Conservation (phyloP, 2,113 vertebrate genomes). For the Sander lucioperca region DNA sequence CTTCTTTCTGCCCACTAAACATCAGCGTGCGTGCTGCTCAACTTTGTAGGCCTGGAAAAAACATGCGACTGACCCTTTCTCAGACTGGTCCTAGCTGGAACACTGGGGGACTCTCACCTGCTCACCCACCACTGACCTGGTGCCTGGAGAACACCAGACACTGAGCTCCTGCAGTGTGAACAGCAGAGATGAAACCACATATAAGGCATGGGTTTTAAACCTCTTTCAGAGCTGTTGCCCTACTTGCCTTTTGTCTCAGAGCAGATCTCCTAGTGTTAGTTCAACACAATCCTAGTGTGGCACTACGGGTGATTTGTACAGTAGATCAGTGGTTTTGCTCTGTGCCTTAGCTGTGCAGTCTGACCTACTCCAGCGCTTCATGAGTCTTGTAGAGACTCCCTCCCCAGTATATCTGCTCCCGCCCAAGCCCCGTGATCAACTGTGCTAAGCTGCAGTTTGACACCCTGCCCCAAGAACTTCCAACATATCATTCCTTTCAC, state of each 20-base stretch:
- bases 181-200: slow-evolving; percentile 59
- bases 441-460: slow-evolving; percentile 32
- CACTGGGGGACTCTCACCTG: slow-evolving; percentile 13
- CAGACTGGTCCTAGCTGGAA: slow-evolving; percentile 35
- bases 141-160: slow-evolving; percentile 19
- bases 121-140: slow-evolving; percentile 35
- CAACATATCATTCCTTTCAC: slow-evolving; percentile 38
- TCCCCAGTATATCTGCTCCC: slow-evolving; percentile 7
- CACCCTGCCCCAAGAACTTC: neutral
- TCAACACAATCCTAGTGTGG: slow-evolving; percentile 36
- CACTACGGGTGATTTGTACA: slow-evolving; percentile 33
- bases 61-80: slow-evolving; percentile 36
- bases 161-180: slow-evolving; percentile 26
- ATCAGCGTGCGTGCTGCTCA: slow-evolving; percentile 53
- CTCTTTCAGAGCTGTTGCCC: slow-evolving; percentile 32
- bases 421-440: neutral
- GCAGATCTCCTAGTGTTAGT: slow-evolving; percentile 49
- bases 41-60: slow-evolving; percentile 42
- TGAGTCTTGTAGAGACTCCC: slow-evolving; percentile 17
- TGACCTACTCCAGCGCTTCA: slow-evolving; percentile 45
- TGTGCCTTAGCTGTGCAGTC: slow-evolving; percentile 60
- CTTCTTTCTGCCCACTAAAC: slow-evolving; percentile 61
- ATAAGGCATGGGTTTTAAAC: slow-evolving; percentile 38
- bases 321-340: slow-evolving; percentile 62
- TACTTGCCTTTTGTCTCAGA: slow-evolving; percentile 55